Base-by-base conservation (phyloP, 2,888 invertebrate genomes). In the Silvanus unidentatus region DNA sequence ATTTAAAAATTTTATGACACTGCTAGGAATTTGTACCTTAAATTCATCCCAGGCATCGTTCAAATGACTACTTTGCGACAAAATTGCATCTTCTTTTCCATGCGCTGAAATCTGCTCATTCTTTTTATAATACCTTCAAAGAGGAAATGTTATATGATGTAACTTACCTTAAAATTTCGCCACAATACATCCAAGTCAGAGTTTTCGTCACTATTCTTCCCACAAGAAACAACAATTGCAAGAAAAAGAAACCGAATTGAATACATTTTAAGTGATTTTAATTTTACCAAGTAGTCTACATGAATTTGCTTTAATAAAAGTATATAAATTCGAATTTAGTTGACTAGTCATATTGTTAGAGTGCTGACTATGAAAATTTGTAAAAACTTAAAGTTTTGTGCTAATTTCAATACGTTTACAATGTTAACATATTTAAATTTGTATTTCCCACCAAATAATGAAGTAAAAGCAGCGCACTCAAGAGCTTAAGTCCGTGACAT, bases 21-120 rank as follows among this genome's bases (percentile, higher is more conserved):
- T n/a, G n/a, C n/a, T 44, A n/a, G 13, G n/a, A 32, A 10, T 27
- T 30, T 30, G 10, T 58, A 63, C 64, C 59, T 64, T 64, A 47
- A 60, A 64, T 30, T 57, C 50, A 30, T 59, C 52, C 64, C 64
- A 64, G 28, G 51, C 36, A 34, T 48, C 43, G 13, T 64, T 62
- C 8, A 59, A 45, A 52, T 55, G 12, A 1, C 22, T 32, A 5
- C 4, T 32, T 32, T 32, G 32, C 3, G 32, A 5, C 8, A 22
- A 22, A 22, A 22, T 22, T 5, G 8, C 22, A 22, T 22, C 22
- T 22, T 22, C 4, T 8, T 3, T 5, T 3, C 22, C 22, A 22
- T 3, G 3, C 22, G 3, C 22, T 22, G 22, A 22, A 22, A 22
- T 3, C 22, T 22, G 8, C 3, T 22, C 8, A 22, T 22, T 16